Evolutionary conservation across 2,797 vertebrate genomes (phyloP), one percentile per base, ranked within the genome.

Genomic region (Paramormyrops hopkinsi): DNA sequence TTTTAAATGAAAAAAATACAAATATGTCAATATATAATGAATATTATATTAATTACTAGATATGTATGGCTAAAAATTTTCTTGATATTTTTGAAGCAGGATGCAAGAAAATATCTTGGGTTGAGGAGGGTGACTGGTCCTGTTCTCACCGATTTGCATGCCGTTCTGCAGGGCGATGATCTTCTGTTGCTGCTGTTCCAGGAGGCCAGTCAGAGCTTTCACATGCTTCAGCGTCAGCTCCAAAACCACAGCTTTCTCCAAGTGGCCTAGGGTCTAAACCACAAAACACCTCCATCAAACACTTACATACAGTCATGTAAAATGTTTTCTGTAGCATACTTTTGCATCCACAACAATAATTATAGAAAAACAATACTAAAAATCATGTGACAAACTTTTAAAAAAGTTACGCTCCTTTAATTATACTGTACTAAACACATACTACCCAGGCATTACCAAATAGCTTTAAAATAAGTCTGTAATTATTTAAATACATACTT

Each of bases 191-290:
- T 99, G 99, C 92, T 99, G 99, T 89, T 99, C 99, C 44, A 99
- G 97, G 79, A 98, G 93, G 6, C 93, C 94, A 41, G 96, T 98
- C 41, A 98, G 95, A 0, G 97, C 96, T 90, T 98, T 98, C 93
- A 99, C 97, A 4, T 99, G 98, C 94, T 99, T 99, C 91, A 99
- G 93, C 62, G 99, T 99, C 92, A 99, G 98, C 89, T 99, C 99
- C 92, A 99, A 95, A 90, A 99, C 99, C 94, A 99, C 99, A 0
- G 99, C 99, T 93, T 99, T 99, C 95, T 99, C 99, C 96, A 99
- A 95, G 95, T 99, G 99, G 88, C 99, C 99, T 93, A 99, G 94
- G 65, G 99, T 99, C 99, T 99, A 96, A 92, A 95, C 95, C 93
- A 95, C 93, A 93, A 96, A 95, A 95, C 94, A 96, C 91, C 93